Conservation (phyloP, 2,888 invertebrate species). For the Mylabris sibirica region DNA sequence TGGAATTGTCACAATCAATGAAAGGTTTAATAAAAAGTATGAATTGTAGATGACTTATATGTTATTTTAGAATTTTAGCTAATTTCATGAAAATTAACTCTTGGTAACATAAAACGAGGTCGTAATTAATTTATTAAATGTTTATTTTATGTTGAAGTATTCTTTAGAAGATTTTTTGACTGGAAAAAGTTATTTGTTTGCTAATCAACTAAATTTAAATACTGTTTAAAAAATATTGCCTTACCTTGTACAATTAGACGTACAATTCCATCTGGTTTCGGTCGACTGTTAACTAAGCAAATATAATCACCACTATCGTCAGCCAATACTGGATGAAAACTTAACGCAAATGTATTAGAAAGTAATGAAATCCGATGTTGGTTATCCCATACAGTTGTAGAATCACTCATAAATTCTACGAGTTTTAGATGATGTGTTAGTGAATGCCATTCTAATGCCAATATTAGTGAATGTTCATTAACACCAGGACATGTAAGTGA, state of each 20-base stretch:
- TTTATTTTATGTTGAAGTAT: not conserved
- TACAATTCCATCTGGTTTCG: conserved; percentile 71
- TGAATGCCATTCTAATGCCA: conserved; percentile 69
- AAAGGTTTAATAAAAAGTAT: conserved; percentile 5
- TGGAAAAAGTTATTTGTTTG: too few relatives aligned
- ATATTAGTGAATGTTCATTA: conserved; percentile 71
- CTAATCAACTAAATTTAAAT: not conserved
- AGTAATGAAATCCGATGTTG: conserved; percentile 67
- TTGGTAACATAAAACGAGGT: not conserved
- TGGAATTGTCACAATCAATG: not conserved
- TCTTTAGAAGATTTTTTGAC: too few relatives aligned
- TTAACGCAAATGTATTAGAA: conserved; percentile 69
- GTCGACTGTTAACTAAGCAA: conserved; percentile 74
- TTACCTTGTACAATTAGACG: conserved; percentile 74
- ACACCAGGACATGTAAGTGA: conserved; percentile 74
- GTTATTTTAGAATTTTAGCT: not conserved
- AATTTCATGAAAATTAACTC: not conserved
- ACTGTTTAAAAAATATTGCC: conserved; percentile 36
- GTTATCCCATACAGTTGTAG: conserved; percentile 64
- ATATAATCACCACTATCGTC: conserved; percentile 73
- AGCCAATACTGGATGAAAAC: conserved; percentile 69
- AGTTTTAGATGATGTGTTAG: conserved; percentile 61
- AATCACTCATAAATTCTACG: conserved; percentile 64
- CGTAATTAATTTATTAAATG: not conserved
- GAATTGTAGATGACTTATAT: not conserved